Percentiles rank a stretch among this genome's conserved stretches.
phyloP scores from a whole-genome alignment of 2,797 vertebrate genomes.

The Amblyopsis hoosieri region DNA sequence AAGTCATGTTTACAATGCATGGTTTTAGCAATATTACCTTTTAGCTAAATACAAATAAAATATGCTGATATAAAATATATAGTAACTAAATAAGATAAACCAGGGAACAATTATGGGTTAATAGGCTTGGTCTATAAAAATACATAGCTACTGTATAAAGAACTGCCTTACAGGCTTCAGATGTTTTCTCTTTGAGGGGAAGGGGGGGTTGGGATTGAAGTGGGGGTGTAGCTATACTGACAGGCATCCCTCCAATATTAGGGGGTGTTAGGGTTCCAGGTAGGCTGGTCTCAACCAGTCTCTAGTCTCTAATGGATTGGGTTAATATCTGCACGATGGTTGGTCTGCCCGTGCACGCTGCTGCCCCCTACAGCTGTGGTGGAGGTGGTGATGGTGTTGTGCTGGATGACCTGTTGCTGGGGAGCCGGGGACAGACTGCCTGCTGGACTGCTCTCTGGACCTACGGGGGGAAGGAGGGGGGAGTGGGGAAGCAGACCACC shows the following conservation, averaged over 20 bases:
- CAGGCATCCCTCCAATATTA: slow-evolving; percentile 46
- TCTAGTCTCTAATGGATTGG: slow-evolving; percentile 89
- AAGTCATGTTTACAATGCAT: slow-evolving; percentile 81
- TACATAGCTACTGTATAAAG: slow-evolving; percentile 76
- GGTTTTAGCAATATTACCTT: slow-evolving; percentile 85
- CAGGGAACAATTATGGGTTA: slow-evolving; percentile 56
- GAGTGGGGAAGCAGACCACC: slow-evolving; percentile 48
- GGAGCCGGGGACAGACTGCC: slow-evolving; percentile 89
- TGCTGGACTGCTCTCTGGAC: slow-evolving; percentile 97
- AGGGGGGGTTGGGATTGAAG: neutral
- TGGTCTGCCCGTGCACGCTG: slow-evolving; percentile 88
- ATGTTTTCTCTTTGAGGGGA: slow-evolving; percentile 70
- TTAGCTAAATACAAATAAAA: slow-evolving; percentile 73
- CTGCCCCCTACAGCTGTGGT: slow-evolving; percentile 88
- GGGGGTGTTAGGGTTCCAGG: slow-evolving; percentile 27
- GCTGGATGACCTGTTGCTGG: slow-evolving; percentile 99
- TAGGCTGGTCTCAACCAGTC: slow-evolving; percentile 36
- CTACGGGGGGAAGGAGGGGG: slow-evolving; percentile 70
- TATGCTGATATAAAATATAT: slow-evolving; percentile 75
- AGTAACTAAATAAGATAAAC: slow-evolving; percentile 59
- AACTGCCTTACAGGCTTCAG: slow-evolving; percentile 83
- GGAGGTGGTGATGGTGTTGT: slow-evolving; percentile 99
- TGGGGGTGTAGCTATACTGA: slow-evolving; percentile 22
- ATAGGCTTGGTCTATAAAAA: slow-evolving; percentile 75
- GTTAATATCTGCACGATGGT: slow-evolving; percentile 98